Evolutionary conservation across 2,888 invertebrate species (phyloP).

Genomic region (Notodonta ziczac): DNA sequence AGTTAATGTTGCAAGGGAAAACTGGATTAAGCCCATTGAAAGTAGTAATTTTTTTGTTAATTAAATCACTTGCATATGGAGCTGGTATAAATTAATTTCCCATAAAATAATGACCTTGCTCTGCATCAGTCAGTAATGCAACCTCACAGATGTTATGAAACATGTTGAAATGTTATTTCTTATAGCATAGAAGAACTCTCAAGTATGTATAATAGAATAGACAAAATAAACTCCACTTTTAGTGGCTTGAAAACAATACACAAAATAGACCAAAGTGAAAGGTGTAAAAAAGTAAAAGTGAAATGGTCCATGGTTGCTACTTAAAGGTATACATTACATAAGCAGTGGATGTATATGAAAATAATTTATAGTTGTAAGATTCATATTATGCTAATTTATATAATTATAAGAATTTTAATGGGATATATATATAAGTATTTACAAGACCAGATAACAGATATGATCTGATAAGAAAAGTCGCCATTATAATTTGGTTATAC

Average conservation of each 20-base stretch:
- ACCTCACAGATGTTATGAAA: too few species aligned
- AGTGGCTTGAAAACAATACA: not conserved
- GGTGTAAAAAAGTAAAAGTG: slow-evolving; percentile 33
- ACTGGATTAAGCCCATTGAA: too few species aligned
- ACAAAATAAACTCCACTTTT: not conserved
- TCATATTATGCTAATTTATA: not conserved
- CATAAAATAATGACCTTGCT: too few species aligned
- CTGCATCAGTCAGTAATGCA: too few species aligned
- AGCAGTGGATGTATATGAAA: not conserved
- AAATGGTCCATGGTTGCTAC: slow-evolving; percentile 9
- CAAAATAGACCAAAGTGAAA: slow-evolving; percentile 27
- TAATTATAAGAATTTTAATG: not conserved
- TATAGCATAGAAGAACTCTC: not conserved
- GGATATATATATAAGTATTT: not conserved
- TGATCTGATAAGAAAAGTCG: slow-evolving; percentile 5
- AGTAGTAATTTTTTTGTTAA: too few species aligned
- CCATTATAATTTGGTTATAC: not conserved
- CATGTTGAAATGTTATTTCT: too few species aligned
- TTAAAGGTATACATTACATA: not conserved
- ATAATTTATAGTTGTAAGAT: not conserved
- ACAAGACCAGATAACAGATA: not conserved
- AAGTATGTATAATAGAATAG: not conserved
- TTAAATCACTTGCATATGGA: too few species aligned
- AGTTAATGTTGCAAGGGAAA: too few species aligned
- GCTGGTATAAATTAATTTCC: too few species aligned